Base-by-base conservation (phyloP, 1,140 invertebrate species). In the Ceratina japonica region DNA sequence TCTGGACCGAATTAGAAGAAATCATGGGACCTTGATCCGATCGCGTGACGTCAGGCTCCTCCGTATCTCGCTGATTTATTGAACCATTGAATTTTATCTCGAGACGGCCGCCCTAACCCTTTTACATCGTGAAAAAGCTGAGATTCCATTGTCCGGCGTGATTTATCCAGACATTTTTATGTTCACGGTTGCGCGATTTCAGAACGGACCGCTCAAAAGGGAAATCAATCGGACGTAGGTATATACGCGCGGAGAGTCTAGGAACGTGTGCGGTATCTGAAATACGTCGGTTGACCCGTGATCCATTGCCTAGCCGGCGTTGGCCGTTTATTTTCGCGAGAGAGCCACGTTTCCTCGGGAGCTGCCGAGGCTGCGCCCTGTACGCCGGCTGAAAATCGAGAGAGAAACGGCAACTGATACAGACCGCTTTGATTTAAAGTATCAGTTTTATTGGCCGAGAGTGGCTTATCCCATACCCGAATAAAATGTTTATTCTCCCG, bases 401-500 rank as follows among this genome's bases (percentile, higher is more conserved):
- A 22, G 68, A 77, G 44, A 37, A 62, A 68, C 24, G n/a, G 15
- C 3, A 37, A 22, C 22, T 59, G 69, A 79, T 73, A 73, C 75
- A 51, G 37, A 44, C 37, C 69, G 56, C 65, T 77, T 77, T 73
- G 69, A 78, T 73, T 78, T 78, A 73, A 52, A 20, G 27, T 64
- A 72, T 78, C 75, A 52, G 20, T 73, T 77, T 70, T 77, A 77
- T 77, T 77, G 56, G 61, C 59, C 75, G 37, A 54, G 69, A 64
- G 61, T 64, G 22, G 75, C 59, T 73, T 72, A 78, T 78, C 61
- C 69, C 16, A 24, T 15, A 22, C 24, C 22, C 27, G 75, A 72
- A 72, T 64, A 69, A 66, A 79, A 58, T 79, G 76, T 84, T 84
- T 83, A 83, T 83, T 84, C 82, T 84, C 65, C 49, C 37, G 49